Conservation (phyloP, 2,888 invertebrate genomes). For the Morpho deidamia region DNA sequence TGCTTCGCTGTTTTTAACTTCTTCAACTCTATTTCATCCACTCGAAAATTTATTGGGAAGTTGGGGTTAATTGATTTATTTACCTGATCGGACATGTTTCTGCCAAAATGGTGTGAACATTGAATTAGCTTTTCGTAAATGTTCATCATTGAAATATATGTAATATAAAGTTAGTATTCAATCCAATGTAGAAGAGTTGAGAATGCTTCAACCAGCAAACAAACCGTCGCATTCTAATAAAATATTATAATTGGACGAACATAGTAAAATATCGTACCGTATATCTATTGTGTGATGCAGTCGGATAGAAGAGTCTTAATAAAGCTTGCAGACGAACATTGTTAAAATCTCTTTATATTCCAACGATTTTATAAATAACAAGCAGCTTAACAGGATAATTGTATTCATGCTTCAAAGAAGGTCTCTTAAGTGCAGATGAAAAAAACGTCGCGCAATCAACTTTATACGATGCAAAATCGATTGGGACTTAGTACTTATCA, state of each 20-base stretch:
- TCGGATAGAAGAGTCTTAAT: conserved; percentile 8
- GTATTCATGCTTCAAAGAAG: not conserved
- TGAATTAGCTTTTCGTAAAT: too few relatives aligned
- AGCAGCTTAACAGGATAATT: not conserved
- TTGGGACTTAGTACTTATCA: not conserved
- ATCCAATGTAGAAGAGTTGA: too few relatives aligned
- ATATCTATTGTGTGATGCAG: conserved; percentile 4
- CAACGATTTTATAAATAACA: conserved; percentile 4
- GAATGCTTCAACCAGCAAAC: too few relatives aligned
- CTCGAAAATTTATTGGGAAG: too few relatives aligned
- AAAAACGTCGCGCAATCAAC: not conserved
- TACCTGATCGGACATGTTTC: too few relatives aligned
- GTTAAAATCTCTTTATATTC: conserved; percentile 6
- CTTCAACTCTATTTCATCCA: too few relatives aligned
- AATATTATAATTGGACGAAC: not conserved
- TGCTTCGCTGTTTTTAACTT: too few relatives aligned
- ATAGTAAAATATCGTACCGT: conserved; percentile 3
- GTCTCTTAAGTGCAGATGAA: not conserved
- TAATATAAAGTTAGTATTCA: too few relatives aligned
- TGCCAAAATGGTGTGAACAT: too few relatives aligned
- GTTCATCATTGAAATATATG: too few relatives aligned
- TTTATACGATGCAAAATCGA: not conserved
- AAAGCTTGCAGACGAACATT: conserved; percentile 9
- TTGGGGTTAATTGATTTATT: too few relatives aligned
- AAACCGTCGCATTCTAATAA: too few relatives aligned